A percentile compares a stretch with the other conserved stretches of the same genome.
phyloP scores from a whole-genome alignment of 2,888 invertebrate species.

The Bimastos eiseni region DNA sequence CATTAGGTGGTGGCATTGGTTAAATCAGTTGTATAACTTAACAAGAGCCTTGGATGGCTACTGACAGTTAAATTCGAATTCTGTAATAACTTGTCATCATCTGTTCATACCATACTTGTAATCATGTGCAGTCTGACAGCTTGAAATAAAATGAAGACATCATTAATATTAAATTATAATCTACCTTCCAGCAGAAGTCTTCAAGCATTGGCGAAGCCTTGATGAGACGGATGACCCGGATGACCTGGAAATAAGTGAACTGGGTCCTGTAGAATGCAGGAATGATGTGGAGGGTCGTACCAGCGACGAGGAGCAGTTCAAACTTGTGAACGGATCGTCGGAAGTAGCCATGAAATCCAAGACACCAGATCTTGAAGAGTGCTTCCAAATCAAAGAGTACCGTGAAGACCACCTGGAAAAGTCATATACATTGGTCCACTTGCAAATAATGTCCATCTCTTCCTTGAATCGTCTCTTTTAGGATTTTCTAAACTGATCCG shows the following conservation, averaged over 20 bases:
- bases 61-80: too few relatives aligned
- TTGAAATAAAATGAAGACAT: too few relatives aligned
- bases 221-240: constrained; percentile 86
- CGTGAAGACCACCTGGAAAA: constrained; percentile 81
- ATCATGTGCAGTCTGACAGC: too few relatives aligned
- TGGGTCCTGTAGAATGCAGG: constrained; percentile 82
- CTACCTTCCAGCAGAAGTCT: constrained; percentile 77
- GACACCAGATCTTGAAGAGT: constrained; percentile 93
- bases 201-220: constrained; percentile 98
- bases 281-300: constrained; percentile 90
- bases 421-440: not conserved
- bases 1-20: too few relatives aligned
- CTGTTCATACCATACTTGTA: too few relatives aligned
- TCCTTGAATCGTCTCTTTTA: not conserved
- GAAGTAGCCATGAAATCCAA: constrained; percentile 92
- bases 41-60: too few relatives aligned
- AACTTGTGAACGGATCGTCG: constrained; percentile 96
- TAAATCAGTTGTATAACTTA: too few relatives aligned
- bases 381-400: constrained; percentile 91
- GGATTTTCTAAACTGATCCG: not conserved
- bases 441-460: not conserved
- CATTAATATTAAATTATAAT: too few relatives aligned
- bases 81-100: too few relatives aligned
- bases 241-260: constrained; percentile 92
- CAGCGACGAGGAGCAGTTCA: constrained; percentile 87